Conservation (phyloP, 2,113 vertebrate species). For the Cyprinodon tularosa region DNA sequence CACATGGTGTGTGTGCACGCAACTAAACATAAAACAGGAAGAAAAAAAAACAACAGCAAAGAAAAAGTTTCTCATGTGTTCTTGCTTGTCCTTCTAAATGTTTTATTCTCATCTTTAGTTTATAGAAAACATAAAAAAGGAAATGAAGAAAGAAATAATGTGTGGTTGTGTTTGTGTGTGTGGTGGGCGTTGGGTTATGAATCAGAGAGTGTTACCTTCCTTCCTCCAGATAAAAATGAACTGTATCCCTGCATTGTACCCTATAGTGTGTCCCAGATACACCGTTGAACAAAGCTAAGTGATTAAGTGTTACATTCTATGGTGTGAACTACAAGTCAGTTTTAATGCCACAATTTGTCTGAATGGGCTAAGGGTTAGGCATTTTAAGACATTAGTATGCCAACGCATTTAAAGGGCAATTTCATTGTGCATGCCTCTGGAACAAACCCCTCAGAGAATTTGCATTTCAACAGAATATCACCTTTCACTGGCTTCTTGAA, state of each 20-base stretch:
- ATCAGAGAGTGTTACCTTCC: neutral
- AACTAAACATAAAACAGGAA: too few relatives aligned
- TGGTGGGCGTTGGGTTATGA: too few relatives aligned
- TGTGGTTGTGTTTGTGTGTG: too few relatives aligned
- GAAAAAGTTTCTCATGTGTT: too few relatives aligned
- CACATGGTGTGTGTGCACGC: too few relatives aligned
- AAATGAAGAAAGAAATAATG: neutral
- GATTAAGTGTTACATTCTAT: constrained; percentile 62
- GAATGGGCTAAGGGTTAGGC: constrained; percentile 62
- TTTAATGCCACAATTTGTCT: constrained; percentile 62
- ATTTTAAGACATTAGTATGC: constrained; percentile 73
- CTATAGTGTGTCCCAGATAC: constrained; percentile 4
- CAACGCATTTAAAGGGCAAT: constrained; percentile 75
- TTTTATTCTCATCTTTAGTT: neutral
- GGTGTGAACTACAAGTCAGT: constrained; percentile 66
- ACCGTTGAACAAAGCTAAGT: constrained; percentile 54
- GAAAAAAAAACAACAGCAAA: too few relatives aligned
- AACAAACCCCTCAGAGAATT: constrained; percentile 73
- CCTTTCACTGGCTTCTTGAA: constrained; percentile 70
- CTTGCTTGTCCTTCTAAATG: too few relatives aligned
- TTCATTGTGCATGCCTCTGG: constrained; percentile 78
- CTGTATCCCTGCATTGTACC: neutral
- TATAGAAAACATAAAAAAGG: neutral
- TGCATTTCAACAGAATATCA: constrained; percentile 78
- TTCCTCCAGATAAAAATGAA: neutral